A percentile compares a stretch with the other conserved stretches of the same genome.
Evolutionary conservation across 1,140 invertebrate genomes (phyloP).

Genomic region (Telenomus remus): DNA sequence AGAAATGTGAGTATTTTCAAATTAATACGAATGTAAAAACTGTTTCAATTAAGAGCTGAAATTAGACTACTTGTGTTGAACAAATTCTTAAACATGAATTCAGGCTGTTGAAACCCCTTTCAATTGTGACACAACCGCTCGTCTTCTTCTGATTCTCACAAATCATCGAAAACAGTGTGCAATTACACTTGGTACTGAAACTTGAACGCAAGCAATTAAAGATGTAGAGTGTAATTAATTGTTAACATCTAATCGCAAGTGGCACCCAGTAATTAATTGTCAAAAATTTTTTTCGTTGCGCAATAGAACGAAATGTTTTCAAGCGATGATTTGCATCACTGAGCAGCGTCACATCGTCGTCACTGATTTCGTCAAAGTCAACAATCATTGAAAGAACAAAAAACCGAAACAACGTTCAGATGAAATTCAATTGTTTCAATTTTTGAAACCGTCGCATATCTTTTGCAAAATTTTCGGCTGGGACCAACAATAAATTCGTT

Average conservation of each 20-base stretch:
- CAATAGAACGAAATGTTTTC: neutral
- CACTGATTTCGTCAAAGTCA: neutral
- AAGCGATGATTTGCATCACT: too few relatives aligned
- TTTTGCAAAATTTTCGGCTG: slow-evolving; percentile 40
- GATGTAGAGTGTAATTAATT: neutral
- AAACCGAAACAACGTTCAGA: slow-evolving; percentile 13
- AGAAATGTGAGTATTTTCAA: neutral
- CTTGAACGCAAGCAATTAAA: neutral
- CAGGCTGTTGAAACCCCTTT: neutral
- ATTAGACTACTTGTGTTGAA: neutral
- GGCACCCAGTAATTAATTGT: neutral
- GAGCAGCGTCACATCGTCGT: too few relatives aligned
- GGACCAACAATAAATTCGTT: slow-evolving; percentile 58
- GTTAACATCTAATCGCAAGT: neutral
- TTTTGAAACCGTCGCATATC: slow-evolving; percentile 7
- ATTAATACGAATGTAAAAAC: neutral
- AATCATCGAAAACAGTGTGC: neutral
- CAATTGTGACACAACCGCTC: neutral
- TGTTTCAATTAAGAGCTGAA: too few relatives aligned
- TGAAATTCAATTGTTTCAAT: slow-evolving; percentile 51
- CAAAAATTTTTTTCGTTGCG: neutral
- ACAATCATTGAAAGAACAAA: neutral
- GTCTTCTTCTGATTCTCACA: slow-evolving; percentile 2
- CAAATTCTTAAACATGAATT: neutral
- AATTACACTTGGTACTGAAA: slow-evolving; percentile 1